Percentiles rank a stretch among this genome's conserved stretches.
Evolutionary conservation across 30 jellyfish, hydroid and myxozoan species (phyloP).

Genomic region (Clytia hemisphaerica): DNA sequence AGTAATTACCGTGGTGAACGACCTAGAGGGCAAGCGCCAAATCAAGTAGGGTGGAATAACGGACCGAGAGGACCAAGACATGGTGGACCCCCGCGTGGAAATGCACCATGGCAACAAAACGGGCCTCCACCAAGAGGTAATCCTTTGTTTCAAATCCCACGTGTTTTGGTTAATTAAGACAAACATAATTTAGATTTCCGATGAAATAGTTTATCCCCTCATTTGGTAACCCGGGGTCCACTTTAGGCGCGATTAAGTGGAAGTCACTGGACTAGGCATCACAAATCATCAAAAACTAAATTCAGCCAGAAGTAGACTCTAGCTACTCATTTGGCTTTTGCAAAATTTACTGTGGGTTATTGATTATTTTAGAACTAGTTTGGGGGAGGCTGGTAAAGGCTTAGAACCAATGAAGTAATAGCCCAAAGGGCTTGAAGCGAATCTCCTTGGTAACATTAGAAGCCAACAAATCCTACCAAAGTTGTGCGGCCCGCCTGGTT

Average conservation of each 20-base stretch:
- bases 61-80: slow-evolving; percentile 3
- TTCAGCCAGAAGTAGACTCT: no score
- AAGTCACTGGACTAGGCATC: slow-evolving; percentile 4
- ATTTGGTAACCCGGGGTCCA: background rate
- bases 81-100: slow-evolving; percentile 16
- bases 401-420: no score
- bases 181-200: background rate
- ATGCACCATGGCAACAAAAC: slow-evolving; percentile 26
- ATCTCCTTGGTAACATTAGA: no score
- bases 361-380: no score
- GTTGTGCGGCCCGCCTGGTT: no score
- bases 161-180: background rate
- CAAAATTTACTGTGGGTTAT: no score
- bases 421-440: no score
- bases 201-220: background rate
- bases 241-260: no score
- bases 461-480: background rate
- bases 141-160: background rate
- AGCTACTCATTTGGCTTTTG: no score
- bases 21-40: background rate
- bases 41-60: slow-evolving; percentile 23
- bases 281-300: no score
- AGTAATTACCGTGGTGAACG: slow-evolving; percentile 1
- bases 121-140: slow-evolving; percentile 40
- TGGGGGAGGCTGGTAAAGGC: no score